Conservation (phyloP, 2,797 vertebrate species). For the Pelochelys cantorii region DNA sequence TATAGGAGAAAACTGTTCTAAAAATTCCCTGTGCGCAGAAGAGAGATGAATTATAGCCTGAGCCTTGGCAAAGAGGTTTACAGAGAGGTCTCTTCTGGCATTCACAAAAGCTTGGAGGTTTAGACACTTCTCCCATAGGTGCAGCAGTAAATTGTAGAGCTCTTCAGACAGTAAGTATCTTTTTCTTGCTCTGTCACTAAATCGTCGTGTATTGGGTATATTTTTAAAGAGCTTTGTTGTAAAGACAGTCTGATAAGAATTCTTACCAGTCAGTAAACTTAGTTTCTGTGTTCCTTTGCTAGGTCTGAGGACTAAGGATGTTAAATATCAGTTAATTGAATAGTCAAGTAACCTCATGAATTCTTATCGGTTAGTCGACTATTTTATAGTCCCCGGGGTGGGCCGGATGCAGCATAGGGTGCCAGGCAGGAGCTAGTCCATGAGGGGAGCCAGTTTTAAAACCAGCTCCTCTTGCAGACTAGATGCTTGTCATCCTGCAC, state of each 20-base stretch:
- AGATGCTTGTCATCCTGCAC: too few relatives aligned
- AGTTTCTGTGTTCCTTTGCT: not conserved
- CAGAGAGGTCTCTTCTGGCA: not conserved
- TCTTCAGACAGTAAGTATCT: not conserved
- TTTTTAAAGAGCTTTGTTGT: not conserved
- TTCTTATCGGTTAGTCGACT: too few relatives aligned
- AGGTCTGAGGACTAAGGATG: not conserved
- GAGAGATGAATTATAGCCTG: too few relatives aligned
- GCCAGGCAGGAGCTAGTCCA: too few relatives aligned
- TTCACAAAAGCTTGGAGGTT: not conserved
- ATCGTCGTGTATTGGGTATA: not conserved
- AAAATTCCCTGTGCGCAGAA: not conserved
- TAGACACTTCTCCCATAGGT: not conserved
- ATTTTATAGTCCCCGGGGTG: too few relatives aligned
- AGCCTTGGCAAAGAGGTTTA: not conserved
- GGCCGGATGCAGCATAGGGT: too few relatives aligned
- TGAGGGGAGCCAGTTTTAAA: too few relatives aligned
- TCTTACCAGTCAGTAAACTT: not conserved
- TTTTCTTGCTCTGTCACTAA: not conserved
- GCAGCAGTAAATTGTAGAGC: not conserved
- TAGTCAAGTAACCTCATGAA: too few relatives aligned
- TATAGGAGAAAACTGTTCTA: not conserved
- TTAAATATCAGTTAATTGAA: too few relatives aligned
- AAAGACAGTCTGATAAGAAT: not conserved
- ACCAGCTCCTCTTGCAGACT: too few relatives aligned